A percentile compares a stretch with the other conserved stretches of the same genome.
These are phyloP conservation scores for Leuctra nigra DNA, from an alignment of 2,888 invertebrate species.

Conservation along the genomic window DNA sequence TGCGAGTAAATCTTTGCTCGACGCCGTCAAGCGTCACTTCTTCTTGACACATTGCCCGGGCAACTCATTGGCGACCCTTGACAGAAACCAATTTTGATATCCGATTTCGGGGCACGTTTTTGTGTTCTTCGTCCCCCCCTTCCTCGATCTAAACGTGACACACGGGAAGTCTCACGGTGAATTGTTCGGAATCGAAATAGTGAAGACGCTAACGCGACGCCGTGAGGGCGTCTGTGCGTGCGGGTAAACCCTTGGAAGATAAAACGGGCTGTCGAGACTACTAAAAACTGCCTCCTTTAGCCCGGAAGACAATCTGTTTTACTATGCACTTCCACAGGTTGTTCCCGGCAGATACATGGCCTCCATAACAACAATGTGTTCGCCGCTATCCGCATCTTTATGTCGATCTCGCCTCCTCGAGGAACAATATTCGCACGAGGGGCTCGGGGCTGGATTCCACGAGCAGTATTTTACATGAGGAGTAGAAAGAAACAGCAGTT, in stretches of 20 bases:
- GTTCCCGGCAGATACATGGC: neutral
- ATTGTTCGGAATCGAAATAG: slow-evolving; percentile 14
- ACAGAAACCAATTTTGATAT: slow-evolving; percentile 25
- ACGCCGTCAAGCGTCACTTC: too few relatives aligned
- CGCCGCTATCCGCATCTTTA: slow-evolving; percentile 7
- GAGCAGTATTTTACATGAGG: too few relatives aligned
- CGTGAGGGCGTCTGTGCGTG: neutral
- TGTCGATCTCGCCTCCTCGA: slow-evolving; percentile 5
- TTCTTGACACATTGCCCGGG: slow-evolving; percentile 17
- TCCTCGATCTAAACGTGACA: slow-evolving; percentile 23
- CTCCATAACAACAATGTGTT: slow-evolving; percentile 11
- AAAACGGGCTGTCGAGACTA: slow-evolving; percentile 15
- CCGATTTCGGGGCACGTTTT: slow-evolving; percentile 24
- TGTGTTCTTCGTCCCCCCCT: slow-evolving; percentile 17
- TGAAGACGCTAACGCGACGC: neutral
- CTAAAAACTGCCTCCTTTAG: slow-evolving; percentile 3
- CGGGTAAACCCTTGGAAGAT: slow-evolving; percentile 1
- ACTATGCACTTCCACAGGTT: slow-evolving; percentile 17
- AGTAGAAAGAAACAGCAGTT: too few relatives aligned
- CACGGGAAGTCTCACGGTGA: slow-evolving; percentile 16
- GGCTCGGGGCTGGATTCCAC: too few relatives aligned
- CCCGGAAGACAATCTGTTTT: slow-evolving; percentile 13
- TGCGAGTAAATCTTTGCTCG: neutral
- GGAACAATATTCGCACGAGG: neutral
- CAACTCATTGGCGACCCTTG: slow-evolving; percentile 10